Evolutionary conservation across 2,888 invertebrate species (phyloP), one percentile per base, ranked within the genome.

Genomic region (Alsophila aescularia): DNA sequence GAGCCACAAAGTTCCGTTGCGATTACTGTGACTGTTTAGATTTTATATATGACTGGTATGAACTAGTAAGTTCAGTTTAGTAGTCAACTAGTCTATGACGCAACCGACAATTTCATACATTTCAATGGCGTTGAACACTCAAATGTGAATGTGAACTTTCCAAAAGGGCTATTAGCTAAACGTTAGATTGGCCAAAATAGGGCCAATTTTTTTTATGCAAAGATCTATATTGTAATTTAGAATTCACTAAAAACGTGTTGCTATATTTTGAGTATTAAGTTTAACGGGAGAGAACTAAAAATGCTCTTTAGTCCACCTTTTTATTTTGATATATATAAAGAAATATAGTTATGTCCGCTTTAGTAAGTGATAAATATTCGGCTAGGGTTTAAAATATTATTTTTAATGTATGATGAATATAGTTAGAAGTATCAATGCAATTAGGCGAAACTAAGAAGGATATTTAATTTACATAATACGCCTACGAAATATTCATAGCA

Each of bases 131-230:
- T 21, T 21, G 21, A 5, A 6, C 3, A 21, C 21, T 21, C 4
- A 3, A 21, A 21, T 21, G 6, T 5, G 21, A 21, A 6, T 5
- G 6, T 5, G 10, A n/a, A 29, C n/a, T 29, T 10, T 29, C 10
- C 10, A n/a, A n/a, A 1, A 10, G 29, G 29, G 2, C n/a, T 0
- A 29, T 36, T 47, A 16, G 52, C 29, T 35, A 31, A 42, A 51
- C 47, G 37, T 18, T 35, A 21, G 27, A 36, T 44, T 56, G 65
- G 69, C 72, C 73, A 42, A 42, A 42, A 31, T n/a, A n/a, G n/a
- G n/a, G n/a, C n/a, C n/a, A n/a, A n/a, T n/a, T n/a, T 16, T 29
- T 41, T 34, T 21, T 6, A 34, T 13, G 43, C 12, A 43, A 43
- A 39, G 15, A 42, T 66, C 21, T 16, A 42, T 43, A 18, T n/a